Evolutionary conservation across 2,888 invertebrate species (phyloP), one percentile per base, ranked within the genome.

Genomic region (Hanleya hanleyi): DNA sequence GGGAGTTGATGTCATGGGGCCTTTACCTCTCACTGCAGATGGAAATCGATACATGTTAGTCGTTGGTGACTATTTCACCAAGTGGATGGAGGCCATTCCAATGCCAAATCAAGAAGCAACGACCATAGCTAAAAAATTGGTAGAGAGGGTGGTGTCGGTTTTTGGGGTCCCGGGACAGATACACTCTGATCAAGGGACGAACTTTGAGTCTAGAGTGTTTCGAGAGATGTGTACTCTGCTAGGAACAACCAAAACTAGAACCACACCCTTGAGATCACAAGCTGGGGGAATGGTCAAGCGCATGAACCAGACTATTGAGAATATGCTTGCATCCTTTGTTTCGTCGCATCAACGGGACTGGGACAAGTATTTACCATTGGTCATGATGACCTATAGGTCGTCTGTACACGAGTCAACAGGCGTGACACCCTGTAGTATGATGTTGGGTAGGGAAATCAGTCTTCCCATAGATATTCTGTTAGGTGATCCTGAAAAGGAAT

Each of bases 171-270:
- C 77, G 5, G 12, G 50, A 32, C 57, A 76, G 12, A 41, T 78
- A 12, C 78, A 80, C 57, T 61, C 77, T 18, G 81, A 82, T 36
- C 77, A 75, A 22, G 82, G 78, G 1, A 36, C 62, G 12, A 76
- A 73, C 15, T 80, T 76, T 71, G 73, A 77, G 22, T 77, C 76
- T 22, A 33, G 61, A 7, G 18, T 77, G 12, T 77, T 78, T 67
- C 7, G 64, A 12, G 78, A 80, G 36, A 49, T 77, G 61, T 78
- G 77, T 62, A 29, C 61, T 38, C n/a, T 77, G 15, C 29, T 79
- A 22, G 73, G 67, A 0, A 68, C 65, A n/a, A 61, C 73, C 6
- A 77, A 81, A 36, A 77, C 79, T 1, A 69, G 74, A 38, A 78
- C 80, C 0, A 71, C 77, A 26, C 67, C 75, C 9, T 67, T 61